phyloP scores from a whole-genome alignment of 2,113 vertebrate genomes.

The Talpa occidentalis region DNA sequence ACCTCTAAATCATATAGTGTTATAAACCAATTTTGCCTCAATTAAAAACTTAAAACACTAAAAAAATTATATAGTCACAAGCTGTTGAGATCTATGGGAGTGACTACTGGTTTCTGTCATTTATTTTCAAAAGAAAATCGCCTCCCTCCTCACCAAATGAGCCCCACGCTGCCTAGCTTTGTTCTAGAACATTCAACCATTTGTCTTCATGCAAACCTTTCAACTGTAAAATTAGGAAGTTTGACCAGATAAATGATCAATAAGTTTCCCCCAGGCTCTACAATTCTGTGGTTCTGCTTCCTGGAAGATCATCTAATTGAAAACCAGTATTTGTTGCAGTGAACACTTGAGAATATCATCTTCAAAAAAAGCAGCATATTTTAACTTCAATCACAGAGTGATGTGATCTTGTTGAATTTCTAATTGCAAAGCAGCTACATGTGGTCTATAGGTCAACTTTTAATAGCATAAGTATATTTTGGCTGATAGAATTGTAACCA shows the following conservation, averaged over 20 bases:
- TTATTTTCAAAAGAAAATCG: not conserved
- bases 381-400: constrained; percentile 71
- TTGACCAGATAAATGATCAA: constrained; percentile 36
- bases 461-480: constrained; percentile 77
- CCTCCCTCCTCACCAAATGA: not conserved
- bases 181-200: not conserved
- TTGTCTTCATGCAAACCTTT: constrained; percentile 1
- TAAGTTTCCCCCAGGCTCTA: not conserved
- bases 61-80: not conserved
- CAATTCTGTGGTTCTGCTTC: constrained; percentile 54
- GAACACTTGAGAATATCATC: constrained; percentile 40
- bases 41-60: too few species aligned
- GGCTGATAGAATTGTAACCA: constrained; percentile 79
- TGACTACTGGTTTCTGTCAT: not conserved
- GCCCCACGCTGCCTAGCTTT: not conserved
- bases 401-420: constrained; percentile 77
- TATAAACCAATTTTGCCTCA: too few species aligned
- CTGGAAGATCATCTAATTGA: constrained; percentile 58
- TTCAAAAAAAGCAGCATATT: constrained; percentile 73
- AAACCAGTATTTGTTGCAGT: constrained; percentile 52
- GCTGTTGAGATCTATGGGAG: not conserved
- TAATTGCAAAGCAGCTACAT: constrained; percentile 76
- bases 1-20: too few species aligned
- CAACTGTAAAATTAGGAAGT: not conserved
- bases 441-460: constrained; percentile 82